Evolutionary conservation across 1,140 invertebrate species (phyloP), one percentile per base, ranked within the genome.

Genomic region (Pissodes strobi): DNA sequence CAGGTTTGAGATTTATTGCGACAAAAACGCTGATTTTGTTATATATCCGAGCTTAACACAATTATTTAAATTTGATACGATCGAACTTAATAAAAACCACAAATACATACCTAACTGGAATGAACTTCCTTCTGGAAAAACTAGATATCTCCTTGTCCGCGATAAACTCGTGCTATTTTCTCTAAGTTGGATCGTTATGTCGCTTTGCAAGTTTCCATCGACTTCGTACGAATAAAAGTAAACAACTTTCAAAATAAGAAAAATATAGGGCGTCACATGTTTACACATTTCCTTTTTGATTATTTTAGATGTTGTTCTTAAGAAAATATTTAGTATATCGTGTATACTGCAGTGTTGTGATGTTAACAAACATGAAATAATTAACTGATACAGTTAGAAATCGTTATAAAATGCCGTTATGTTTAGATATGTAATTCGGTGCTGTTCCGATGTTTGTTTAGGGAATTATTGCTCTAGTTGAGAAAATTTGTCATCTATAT

Each of bases 41-140:
- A n/a, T n/a, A n/a, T n/a, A n/a, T n/a, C n/a, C n/a, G n/a, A n/a
- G n/a, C n/a, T n/a, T n/a, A n/a, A n/a, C n/a, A n/a, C n/a, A n/a
- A n/a, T n/a, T n/a, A n/a, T n/a, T n/a, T n/a, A n/a, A n/a, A n/a
- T n/a, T n/a, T n/a, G n/a, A n/a, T n/a, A n/a, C n/a, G n/a, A n/a
- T n/a, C n/a, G n/a, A n/a, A n/a, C n/a, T n/a, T n/a, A n/a, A n/a
- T n/a, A n/a, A n/a, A n/a, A n/a, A n/a, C n/a, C n/a, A n/a, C n/a
- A n/a, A n/a, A n/a, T n/a, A n/a, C n/a, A n/a, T 63, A 91, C 89
- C 80, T 79, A 90, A 78, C 77, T 87, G 86, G 66, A 67, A 57
- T 4, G 66, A 67, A 49, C 66, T 67, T 52, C 90, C 90, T 80
- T 90, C 88, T 1, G 89, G 88, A 78, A 90, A 91, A 64, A 89